These are phyloP conservation scores for Rhinogobius similis DNA, from an alignment of 2,113 vertebrate genomes.

Conservation along the genomic window DNA sequence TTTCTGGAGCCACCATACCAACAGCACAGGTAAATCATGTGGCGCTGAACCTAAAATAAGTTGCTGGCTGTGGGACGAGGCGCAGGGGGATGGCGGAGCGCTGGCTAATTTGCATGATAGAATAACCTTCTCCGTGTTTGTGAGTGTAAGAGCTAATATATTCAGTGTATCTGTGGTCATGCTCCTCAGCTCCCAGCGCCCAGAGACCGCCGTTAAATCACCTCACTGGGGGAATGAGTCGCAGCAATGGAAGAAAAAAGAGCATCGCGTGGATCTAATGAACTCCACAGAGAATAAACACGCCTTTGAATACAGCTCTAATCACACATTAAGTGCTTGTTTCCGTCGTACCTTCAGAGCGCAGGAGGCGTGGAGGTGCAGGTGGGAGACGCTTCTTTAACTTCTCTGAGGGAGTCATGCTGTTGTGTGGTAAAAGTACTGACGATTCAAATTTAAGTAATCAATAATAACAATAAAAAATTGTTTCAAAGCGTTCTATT, in stretches of 20 bases:
- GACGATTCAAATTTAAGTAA: neutral
- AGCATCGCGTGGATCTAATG: constrained; percentile 82
- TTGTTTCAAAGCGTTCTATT: no score
- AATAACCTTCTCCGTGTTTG: constrained; percentile 76
- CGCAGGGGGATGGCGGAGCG: constrained; percentile 63
- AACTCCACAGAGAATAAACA: constrained; percentile 84
- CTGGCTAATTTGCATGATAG: constrained; percentile 80
- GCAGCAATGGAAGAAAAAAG: constrained; percentile 68
- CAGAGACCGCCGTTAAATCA: constrained; percentile 83
- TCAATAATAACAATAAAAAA: no score
- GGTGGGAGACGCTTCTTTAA: constrained; percentile 60
- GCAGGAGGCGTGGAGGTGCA: constrained; percentile 63
- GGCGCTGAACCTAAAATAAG: constrained; percentile 73
- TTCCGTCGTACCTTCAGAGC: constrained; percentile 78
- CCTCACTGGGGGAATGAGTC: constrained; percentile 81
- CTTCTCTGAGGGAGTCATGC: constrained; percentile 51
- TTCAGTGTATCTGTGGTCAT: constrained; percentile 84
- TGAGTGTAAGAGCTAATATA: constrained; percentile 74
- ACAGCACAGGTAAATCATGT: constrained; percentile 67
- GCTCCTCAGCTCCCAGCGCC: constrained; percentile 83
- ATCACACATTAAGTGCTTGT: constrained; percentile 83
- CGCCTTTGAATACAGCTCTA: constrained; percentile 81
- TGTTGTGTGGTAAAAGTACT: neutral
- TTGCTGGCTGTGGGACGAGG: constrained; percentile 66
- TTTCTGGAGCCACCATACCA: constrained; percentile 33